A percentile compares a stretch with the other conserved stretches of the same genome.
Conservation (phyloP, 2,113 vertebrate genomes). For the Etheostoma cragini region DNA sequence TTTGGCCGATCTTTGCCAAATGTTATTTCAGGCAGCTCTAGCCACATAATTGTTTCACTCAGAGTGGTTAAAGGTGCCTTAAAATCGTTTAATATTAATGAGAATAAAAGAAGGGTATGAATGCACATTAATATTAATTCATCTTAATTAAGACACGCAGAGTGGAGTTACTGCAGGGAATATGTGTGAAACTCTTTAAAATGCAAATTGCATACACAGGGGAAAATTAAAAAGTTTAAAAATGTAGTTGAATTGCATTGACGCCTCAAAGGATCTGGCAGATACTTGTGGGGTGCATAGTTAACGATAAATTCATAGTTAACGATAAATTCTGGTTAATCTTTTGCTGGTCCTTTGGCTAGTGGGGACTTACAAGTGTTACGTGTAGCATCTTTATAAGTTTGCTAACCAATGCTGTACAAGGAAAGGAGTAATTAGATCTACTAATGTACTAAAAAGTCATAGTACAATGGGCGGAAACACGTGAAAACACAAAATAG, state of each 20-base stretch:
- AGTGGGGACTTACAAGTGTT: not conserved
- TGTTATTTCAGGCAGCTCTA: not conserved
- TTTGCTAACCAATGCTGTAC: not conserved
- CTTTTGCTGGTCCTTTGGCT: not conserved
- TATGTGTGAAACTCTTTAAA: not conserved
- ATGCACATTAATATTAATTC: conserved; percentile 23
- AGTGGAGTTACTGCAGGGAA: not conserved
- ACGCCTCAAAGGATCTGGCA: not conserved
- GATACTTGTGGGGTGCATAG: not conserved
- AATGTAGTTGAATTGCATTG: not conserved
- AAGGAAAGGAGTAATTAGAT: not conserved
- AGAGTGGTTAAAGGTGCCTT: not conserved
- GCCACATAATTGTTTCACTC: not conserved
- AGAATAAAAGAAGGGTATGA: conserved; percentile 4
- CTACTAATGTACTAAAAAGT: not conserved
- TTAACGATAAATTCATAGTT: not conserved
- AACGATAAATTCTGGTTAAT: not conserved
- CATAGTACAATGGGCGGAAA: not conserved
- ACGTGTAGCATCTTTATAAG: not conserved
- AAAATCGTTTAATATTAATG: not conserved
- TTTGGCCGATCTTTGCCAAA: not conserved
- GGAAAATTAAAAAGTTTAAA: not conserved
- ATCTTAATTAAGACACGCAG: conserved; percentile 10
- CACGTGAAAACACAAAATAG: not conserved
- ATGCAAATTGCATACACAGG: not conserved